Conservation (phyloP, 2,888 invertebrate genomes). For the Cremastobaeus sp. region DNA sequence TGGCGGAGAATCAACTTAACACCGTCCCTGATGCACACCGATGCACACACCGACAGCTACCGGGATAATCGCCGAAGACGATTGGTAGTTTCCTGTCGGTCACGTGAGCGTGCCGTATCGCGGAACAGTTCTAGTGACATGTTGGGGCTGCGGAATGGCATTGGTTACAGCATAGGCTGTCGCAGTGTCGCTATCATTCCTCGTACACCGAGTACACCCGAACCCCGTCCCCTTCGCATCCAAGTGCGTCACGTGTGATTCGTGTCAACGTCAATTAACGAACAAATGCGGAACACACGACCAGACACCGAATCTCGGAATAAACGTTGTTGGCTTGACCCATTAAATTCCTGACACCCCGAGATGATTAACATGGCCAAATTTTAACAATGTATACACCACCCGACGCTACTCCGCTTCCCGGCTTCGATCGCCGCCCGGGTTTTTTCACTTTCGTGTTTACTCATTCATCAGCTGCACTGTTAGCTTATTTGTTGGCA, state of each 20-base stretch:
- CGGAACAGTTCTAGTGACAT: slow-evolving; percentile 63
- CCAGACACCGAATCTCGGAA: slow-evolving; percentile 58
- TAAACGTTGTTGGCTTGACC: slow-evolving; percentile 57
- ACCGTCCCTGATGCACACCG: slow-evolving; percentile 73
- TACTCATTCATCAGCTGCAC: too few relatives aligned
- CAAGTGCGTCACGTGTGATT: slow-evolving; percentile 66
- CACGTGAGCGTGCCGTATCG: slow-evolving; percentile 74
- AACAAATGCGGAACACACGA: slow-evolving; percentile 64
- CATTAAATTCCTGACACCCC: slow-evolving; percentile 46
- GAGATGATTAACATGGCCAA: slow-evolving; percentile 46
- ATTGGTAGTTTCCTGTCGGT: slow-evolving; percentile 78
- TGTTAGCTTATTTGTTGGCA: too few relatives aligned
- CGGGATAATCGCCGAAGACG: slow-evolving; percentile 78
- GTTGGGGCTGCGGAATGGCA: slow-evolving; percentile 62
- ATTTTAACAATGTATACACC: slow-evolving; percentile 47
- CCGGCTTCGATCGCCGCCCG: background rate
- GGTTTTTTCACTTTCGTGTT: background rate
- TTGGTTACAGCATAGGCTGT: slow-evolving; percentile 61
- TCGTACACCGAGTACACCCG: too few relatives aligned
- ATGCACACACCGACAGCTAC: slow-evolving; percentile 62
- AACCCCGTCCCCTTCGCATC: slow-evolving; percentile 60
- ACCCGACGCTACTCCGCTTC: background rate
- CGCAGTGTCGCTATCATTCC: slow-evolving; percentile 60
- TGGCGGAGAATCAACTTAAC: slow-evolving; percentile 74
- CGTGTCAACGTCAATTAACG: slow-evolving; percentile 68